Base-by-base conservation (phyloP, 2,797 vertebrate genomes). In the Craterocephalus amniculus region DNA sequence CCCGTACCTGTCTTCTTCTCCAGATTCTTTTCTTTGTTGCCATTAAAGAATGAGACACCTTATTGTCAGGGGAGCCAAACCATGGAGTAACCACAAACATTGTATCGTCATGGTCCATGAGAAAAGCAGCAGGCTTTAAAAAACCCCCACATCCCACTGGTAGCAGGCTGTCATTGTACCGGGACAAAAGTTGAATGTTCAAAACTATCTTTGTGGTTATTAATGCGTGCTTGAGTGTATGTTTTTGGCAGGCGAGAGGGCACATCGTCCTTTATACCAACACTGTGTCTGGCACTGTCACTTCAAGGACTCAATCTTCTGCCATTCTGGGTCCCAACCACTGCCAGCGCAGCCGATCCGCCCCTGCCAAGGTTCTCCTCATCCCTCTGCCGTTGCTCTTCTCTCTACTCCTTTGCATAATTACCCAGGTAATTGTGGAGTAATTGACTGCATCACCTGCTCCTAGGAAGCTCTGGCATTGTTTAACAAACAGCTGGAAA, bases 401-500 rank as follows among this genome's bases (percentile, higher is more conserved):
- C 83, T 91, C 78, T 83, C 75, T 77, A 70, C 79, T 87, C 75
- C 87, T 91, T 87, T 91, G 89, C 92, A 93, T 87, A 92, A 93
- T 94, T 81, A 92, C 83, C 86, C 86, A 86, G 92, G 90, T 93
- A 94, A 94, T 93, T 91, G 91, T 91, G 92, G 87, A 91, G 80
- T 94, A 94, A 96, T 93, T 94, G 94, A 92, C 94, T 90, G 89
- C 83, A 70, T 95, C 91, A 89, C 91, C 78, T 86, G 91, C 92
- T 94, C 76, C 87, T 71, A 79, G 86, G 76, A 89, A 83, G 82
- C 87, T 75, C 83, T 87, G 83, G 80, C 78, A 87, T 94, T 80
- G 88, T 92, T 94, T 95, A 93, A 91, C 95, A 94, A 95, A 95
- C 92, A 95, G 92, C 80, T 57, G 60, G 92, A 92, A 91, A 84